phyloP scores from a whole-genome alignment of 2,797 vertebrate genomes.

The Pelochelys cantorii region DNA sequence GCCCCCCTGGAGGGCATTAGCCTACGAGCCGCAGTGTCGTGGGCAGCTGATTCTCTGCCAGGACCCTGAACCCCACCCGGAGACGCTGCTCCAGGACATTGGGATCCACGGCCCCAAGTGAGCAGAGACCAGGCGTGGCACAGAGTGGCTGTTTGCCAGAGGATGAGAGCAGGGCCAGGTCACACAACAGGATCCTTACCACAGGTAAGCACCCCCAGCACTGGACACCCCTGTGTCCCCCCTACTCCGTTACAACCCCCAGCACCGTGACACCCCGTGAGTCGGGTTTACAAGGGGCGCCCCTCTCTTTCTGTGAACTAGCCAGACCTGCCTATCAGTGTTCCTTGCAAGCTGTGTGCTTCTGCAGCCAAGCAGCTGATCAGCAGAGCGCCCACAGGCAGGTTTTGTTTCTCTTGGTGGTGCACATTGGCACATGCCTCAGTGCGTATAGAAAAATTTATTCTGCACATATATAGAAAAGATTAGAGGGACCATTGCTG shows the following conservation, averaged over 20 bases:
- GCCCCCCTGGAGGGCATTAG: not conserved
- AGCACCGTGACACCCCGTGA: not conserved
- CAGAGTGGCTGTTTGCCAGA: not conserved
- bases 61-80: fast-evolving
- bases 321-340: not conserved
- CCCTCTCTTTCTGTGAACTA: not conserved
- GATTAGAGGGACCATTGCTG: not conserved
- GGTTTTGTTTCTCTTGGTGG: no score
- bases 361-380: no score
- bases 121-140: not conserved
- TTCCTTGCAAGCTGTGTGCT: no score
- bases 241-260: not conserved
- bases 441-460: no score
- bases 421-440: no score
- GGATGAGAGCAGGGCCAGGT: not conserved
- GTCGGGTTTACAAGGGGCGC: not conserved
- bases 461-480: no score
- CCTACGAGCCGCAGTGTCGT: not conserved
- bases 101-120: not conserved
- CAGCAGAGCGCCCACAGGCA: no score
- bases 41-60: not conserved
- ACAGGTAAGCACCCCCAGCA: not conserved
- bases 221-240: not conserved
- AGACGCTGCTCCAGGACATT: not conserved
- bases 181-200: not conserved